Conservation (phyloP, 2,113 vertebrate genomes). For the Platichthys flesus region DNA sequence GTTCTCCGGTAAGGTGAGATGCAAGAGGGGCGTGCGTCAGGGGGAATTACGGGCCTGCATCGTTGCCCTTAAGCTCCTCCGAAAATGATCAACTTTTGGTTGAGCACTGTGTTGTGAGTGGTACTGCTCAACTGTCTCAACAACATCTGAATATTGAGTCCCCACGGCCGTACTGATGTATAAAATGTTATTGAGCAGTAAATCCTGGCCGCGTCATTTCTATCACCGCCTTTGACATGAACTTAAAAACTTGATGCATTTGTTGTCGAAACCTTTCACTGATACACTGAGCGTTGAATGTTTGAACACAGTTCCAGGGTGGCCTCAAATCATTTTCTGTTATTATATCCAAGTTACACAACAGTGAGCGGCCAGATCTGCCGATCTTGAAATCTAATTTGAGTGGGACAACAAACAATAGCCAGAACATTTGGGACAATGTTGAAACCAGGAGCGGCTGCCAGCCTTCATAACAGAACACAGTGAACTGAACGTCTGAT, state of each 20-base stretch:
- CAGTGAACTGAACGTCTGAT: conserved; percentile 35
- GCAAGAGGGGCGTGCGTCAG: conserved; percentile 52
- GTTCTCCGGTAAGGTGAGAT: conserved; percentile 60
- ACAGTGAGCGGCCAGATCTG: conserved; percentile 34
- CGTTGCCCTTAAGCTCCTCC: conserved; percentile 39
- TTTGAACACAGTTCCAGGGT: not conserved
- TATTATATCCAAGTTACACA: conserved; percentile 30
- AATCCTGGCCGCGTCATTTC: conserved; percentile 1
- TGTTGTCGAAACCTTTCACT: not conserved
- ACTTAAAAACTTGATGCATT: conserved; percentile 1
- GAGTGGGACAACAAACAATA: conserved; percentile 55
- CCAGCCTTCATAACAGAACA: conserved; percentile 49
- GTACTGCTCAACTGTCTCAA: conserved; percentile 28
- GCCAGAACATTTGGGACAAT: conserved; percentile 46
- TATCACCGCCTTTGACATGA: not conserved
- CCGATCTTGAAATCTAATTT: conserved; percentile 59
- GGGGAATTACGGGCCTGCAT: conserved; percentile 38
- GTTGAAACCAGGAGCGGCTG: conserved; percentile 49
- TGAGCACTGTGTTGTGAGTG: conserved; percentile 8
- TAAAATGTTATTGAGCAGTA: conserved; percentile 2
- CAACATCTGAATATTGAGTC: conserved; percentile 23
- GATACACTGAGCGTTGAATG: not conserved
- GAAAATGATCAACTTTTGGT: conserved; percentile 20
- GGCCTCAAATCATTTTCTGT: conserved; percentile 4
- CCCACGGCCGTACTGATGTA: not conserved